Base-by-base conservation (phyloP, 2,113 vertebrate species). In the Bettongia penicillata region DNA sequence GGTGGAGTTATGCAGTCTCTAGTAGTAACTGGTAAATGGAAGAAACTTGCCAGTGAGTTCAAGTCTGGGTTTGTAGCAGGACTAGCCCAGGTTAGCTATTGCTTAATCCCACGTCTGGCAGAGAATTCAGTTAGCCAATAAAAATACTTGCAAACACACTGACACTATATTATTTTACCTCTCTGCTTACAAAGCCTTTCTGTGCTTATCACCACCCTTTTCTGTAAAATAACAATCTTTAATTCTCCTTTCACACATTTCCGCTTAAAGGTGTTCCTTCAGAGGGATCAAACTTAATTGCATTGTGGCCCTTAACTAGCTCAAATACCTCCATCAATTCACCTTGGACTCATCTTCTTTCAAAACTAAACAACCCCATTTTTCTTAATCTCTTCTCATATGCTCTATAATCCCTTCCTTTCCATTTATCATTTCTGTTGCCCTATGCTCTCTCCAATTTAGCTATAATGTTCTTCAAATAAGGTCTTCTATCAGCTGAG, bases 321-420 rank as follows among this genome's bases (percentile, higher is more conserved):
- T 96, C 96, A 97, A 96, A 98, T 97, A 97, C 97, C 96, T 98
- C 97, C 97, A 97, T 97, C 97, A 97, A 97, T 98, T 98, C 97
- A 97, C 97, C 97, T 98, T 97, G 97, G 96, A 96, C 90, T 95
- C 97, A 95, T 98, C 97, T 97, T 96, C 96, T 96, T 98, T 97
- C 95, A 97, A 96, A 93, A 97, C 97, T 95, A 98, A 98, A 98
- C 97, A 97, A 97, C 94, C 91, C 96, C 95, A 96, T 97, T 98
- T 98, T 98, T 98, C 97, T 98, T 98, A 98, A 98, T 97, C 96
- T 98, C 96, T 97, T 98, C 97, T 98, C 91, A 92, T 97, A 97
- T 96, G 95, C 96, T 97, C 97, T 77, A 92, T 97, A 98, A 98
- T 97, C 96, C 97, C n/a, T 97, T 97, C 90, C 96, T 97, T 97